Base-by-base conservation (phyloP, 2,888 invertebrate species). In the Allolobophora icterica region DNA sequence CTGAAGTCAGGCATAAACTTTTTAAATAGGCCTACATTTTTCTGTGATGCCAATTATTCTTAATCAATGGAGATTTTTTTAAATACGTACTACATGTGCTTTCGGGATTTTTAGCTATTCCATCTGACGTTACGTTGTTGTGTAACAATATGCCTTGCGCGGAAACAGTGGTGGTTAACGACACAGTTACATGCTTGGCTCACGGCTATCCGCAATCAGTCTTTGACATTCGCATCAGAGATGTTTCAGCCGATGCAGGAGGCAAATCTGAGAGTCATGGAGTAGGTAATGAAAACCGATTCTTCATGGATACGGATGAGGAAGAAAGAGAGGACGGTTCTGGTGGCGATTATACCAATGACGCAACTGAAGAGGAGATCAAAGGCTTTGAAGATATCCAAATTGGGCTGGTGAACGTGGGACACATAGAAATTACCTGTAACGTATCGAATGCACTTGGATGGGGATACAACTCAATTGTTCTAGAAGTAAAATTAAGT, bases 391-490 rank as follows among this genome's bases (percentile, higher is more conserved):
- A 71, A n/a, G 71, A 71, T n/a, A n/a, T 71, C n/a, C 71, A 1
- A 71, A 71, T 71, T 34, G 24, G 35, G 19, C 21, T 19, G 87
- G 35, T 2, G 6, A 38, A 35, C 87, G 38, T 87, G 19, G 87
- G 87, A 8, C 87, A 87, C 21, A 24, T 87, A 8, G 35, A 87
- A 38, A 19, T 87, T 24, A 34, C 35, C 35, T 87, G 87, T 24
- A 87, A 87, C 87, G 87, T 87, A 87, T 35, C 87, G 35, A 87
- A 87, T 24, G 38, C 35, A 87, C 87, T 87, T 35, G 87, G 87
- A 30, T 87, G 87, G 87, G 87, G 87, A 34, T 35, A 24, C 71
- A 17, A 30, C 71, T 2, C 30, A 0, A 3, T 71, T 3, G 71
- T 17, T 1, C 8, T 71, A 71, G n/a, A 71, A n/a, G 11, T 71